Percentiles rank a stretch among this genome's conserved stretches.
Conservation (phyloP, 2,113 vertebrate species). For the Anser brachyrhynchus region DNA sequence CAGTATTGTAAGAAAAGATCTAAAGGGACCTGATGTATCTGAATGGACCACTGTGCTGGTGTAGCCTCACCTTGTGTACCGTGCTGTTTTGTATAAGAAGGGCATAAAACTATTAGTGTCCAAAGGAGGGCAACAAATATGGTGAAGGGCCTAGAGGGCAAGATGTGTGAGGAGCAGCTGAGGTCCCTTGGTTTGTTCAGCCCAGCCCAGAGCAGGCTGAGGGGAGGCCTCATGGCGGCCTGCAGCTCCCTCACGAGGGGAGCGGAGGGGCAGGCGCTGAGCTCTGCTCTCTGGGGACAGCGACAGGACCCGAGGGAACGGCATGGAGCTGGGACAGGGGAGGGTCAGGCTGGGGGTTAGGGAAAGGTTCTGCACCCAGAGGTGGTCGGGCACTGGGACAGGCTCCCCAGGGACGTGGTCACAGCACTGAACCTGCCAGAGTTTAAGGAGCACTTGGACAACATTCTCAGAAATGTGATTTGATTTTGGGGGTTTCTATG, state of each 20-base stretch:
- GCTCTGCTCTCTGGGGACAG: too few species aligned
- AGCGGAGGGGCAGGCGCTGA: too few species aligned
- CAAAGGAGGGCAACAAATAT: neutral
- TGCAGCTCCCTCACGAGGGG: too few species aligned
- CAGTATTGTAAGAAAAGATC: neutral
- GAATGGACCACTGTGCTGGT: neutral
- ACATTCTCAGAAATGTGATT: neutral
- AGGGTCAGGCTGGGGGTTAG: too few species aligned
- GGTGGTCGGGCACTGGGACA: too few species aligned
- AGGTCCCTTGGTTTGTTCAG: too few species aligned
- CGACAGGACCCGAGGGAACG: too few species aligned
- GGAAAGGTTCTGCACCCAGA: too few species aligned
- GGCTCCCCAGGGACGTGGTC: too few species aligned
- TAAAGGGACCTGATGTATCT: rapidly evolving
- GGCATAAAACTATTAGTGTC: neutral
- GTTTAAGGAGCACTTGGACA: neutral
- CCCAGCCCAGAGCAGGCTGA: neutral
- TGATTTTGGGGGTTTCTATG: neutral
- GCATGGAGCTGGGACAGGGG: too few species aligned
- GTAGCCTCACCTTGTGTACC: neutral
- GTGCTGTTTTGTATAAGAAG: neutral
- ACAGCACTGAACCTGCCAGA: neutral
- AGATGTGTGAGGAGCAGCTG: neutral
- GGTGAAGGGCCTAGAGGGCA: neutral
- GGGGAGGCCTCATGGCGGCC: too few species aligned